phyloP scores from a whole-genome alignment of 2,113 vertebrate species.

The Apus apus region DNA sequence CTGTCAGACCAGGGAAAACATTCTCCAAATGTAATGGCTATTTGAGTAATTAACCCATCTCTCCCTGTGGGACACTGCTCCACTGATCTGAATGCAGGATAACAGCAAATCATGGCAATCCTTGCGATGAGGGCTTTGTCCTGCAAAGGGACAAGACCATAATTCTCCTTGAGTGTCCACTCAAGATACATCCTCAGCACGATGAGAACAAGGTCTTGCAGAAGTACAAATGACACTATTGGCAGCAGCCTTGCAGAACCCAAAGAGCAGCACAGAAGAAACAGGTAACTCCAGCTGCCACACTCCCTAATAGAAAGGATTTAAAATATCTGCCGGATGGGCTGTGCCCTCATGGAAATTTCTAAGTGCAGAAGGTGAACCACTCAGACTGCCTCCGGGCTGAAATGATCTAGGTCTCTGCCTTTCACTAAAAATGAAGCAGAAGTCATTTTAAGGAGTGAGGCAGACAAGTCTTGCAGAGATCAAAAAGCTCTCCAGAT shows the following conservation, averaged over 20 bases:
- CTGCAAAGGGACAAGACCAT: background rate
- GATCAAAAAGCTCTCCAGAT: conserved; percentile 62
- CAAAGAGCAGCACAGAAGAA: background rate
- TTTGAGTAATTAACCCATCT: background rate
- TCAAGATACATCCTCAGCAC: accelerated
- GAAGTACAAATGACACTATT: background rate
- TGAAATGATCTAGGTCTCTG: background rate
- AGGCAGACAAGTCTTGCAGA: conserved; percentile 2
- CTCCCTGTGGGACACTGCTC: background rate
- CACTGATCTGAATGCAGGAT: background rate
- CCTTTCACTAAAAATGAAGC: conserved; percentile 28
- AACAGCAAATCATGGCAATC: background rate
- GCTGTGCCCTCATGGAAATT: background rate
- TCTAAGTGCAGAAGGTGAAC: background rate
- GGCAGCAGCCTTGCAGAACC: background rate
- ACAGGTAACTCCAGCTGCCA: background rate
- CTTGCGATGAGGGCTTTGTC: background rate
- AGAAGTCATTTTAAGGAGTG: conserved; percentile 10
- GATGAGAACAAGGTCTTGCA: background rate
- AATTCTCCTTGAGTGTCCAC: background rate
- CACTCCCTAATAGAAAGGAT: background rate
- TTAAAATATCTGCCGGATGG: background rate
- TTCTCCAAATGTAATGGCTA: background rate
- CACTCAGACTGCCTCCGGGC: background rate
- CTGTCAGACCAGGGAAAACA: background rate